Base-by-base conservation (phyloP, 2,888 invertebrate genomes). In the Tinea pellionella region DNA sequence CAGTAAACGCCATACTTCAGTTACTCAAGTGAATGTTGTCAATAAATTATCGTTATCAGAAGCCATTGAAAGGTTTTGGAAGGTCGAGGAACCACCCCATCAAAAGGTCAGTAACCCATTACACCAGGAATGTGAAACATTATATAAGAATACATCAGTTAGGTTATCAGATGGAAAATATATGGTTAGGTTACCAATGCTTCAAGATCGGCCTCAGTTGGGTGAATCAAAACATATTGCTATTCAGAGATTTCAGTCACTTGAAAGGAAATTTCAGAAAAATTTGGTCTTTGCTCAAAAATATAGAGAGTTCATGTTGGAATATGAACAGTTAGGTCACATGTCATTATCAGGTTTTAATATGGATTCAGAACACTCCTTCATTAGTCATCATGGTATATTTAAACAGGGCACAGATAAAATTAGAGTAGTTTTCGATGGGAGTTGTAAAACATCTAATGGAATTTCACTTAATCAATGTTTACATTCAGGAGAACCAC, bases 31-130 rank as follows among this genome's bases (percentile, higher is more conserved):
- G 2, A 24, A 24, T 37, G 37, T 6, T 2, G 37, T 12, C 3
- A 37, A 12, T 37, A 12, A n/a, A 12, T 1, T 37, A 2, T 29
- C 60, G 1, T 29, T 61, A 9, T 41, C 59, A 1, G 55, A 61
- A 11, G 47, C 55, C 4, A 47, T 61, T 32, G 43, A 61, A 32
- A 11, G 59, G 9, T 61, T 61, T 41, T 61, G 61, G 59, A 24
- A 43, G n/a, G 9, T 42, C 1, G 61, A 60, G 12, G 60, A 60
- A 11, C 24, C 43, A 3, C 56, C 56, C 2, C n/a, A 13, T 2
- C 12, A 2, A 0, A 19, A 18, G 12, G 7, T 41, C n/a, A 16
- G 7, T 0, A 13, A 56, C 24, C 60, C 60, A 8, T n/a, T n/a
- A 1, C 15, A 60, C 29, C 7, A 15, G 1, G 60, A 60, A 42